Evolutionary conservation across 37 sponge, comb jelly and placozoan genomes (phyloP).

Genomic region (Spongia lamella): DNA sequence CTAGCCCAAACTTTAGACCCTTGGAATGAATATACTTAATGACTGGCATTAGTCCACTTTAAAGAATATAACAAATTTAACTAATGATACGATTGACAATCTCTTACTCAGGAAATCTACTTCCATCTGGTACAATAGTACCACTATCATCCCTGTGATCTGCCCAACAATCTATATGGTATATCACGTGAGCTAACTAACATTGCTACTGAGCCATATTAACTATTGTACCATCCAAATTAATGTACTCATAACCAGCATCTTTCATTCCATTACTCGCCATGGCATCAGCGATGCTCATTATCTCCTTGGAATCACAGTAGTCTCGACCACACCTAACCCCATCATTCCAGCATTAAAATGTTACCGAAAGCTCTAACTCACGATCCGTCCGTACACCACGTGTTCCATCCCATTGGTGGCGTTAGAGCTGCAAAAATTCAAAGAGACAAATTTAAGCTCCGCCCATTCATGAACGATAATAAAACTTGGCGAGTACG

Average conservation of each 20-base stretch:
- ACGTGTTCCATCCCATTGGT: slow-evolving; percentile 91
- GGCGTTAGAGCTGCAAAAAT: slow-evolving; percentile 46
- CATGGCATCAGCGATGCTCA: slow-evolving; percentile 86
- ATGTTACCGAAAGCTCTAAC: not conserved
- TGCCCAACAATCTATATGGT: slow-evolving; percentile 78
- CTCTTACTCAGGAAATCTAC: slow-evolving; percentile 70
- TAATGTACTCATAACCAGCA: slow-evolving; percentile 83
- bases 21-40: slow-evolving; percentile 73
- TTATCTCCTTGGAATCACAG: slow-evolving; percentile 73
- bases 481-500: too few relatives aligned
- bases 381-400: slow-evolving; percentile 80
- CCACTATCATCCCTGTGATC: slow-evolving; percentile 69
- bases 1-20: slow-evolving; percentile 88
- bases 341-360: not conserved
- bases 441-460: too few relatives aligned
- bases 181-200: not conserved
- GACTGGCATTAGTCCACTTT: slow-evolving; percentile 66
- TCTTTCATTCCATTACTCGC: slow-evolving; percentile 81
- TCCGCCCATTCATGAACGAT: too few relatives aligned
- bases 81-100: not conserved
- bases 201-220: not conserved
- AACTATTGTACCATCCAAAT: slow-evolving; percentile 64
- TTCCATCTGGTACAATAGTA: slow-evolving; percentile 55
- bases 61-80: not conserved
- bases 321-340: slow-evolving; percentile 73